Evolutionary conservation across 2,797 vertebrate species (phyloP).

Genomic region (Pristis pectinata): DNA sequence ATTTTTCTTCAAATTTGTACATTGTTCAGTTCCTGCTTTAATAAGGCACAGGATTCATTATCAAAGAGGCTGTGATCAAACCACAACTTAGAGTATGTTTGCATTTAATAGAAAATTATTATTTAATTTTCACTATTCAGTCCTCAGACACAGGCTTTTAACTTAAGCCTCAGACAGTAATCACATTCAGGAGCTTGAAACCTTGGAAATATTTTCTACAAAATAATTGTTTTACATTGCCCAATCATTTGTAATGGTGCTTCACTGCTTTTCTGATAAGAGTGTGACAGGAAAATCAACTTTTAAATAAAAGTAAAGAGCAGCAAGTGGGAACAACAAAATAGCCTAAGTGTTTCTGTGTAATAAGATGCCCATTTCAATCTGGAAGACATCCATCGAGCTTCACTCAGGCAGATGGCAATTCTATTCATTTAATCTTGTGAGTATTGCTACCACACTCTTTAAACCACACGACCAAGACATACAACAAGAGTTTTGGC

Average conservation of each 20-base stretch:
- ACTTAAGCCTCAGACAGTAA: background rate
- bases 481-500: too few species aligned
- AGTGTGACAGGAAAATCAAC: background rate
- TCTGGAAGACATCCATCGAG: slow-evolving; percentile 43
- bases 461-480: too few species aligned
- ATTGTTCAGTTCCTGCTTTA: background rate
- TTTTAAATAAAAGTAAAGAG: background rate
- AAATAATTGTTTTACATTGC: background rate
- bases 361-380: background rate
- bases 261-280: background rate
- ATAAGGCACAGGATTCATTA: background rate
- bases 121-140: background rate
- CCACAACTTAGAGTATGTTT: background rate
- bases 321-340: background rate
- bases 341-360: background rate
- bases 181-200: background rate
- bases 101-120: background rate
- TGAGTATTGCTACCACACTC: background rate
- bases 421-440: background rate
- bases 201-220: background rate
- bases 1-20: too few species aligned
- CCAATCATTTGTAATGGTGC: background rate
- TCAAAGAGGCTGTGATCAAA: background rate
- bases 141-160: background rate
- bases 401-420: background rate